A percentile compares a stretch with the other conserved stretches of the same genome.
phyloP scores from a whole-genome alignment of 2,113 vertebrate species.

The human region DNA sequence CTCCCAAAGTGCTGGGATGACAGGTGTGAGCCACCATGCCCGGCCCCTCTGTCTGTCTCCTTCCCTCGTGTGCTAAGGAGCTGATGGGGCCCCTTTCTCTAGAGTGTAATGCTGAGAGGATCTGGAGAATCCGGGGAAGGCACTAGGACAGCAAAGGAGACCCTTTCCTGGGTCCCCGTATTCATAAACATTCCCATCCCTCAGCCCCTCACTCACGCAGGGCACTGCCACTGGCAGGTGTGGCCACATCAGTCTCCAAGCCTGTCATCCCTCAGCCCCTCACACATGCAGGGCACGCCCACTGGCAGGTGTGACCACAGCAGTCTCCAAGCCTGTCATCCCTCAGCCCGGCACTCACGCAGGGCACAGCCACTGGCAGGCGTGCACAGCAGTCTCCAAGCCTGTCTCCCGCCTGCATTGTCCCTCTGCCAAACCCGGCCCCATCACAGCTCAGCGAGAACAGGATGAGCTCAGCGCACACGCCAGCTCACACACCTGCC shows the following conservation, averaged over 20 bases:
- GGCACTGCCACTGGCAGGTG: background rate
- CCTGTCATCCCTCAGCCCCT: background rate
- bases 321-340: too few species aligned
- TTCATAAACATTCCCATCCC: background rate
- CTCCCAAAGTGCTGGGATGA: too few species aligned
- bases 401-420: background rate
- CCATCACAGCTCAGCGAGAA: background rate
- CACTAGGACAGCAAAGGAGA: accelerated
- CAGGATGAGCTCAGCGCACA: background rate
- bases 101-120: background rate
- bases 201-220: background rate
- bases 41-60: accelerated
- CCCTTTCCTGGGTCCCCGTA: background rate
- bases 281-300: background rate
- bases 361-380: background rate
- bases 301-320: background rate
- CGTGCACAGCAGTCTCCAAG: background rate
- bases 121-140: background rate
- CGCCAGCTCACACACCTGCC: background rate
- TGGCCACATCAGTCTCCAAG: background rate
- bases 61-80: background rate
- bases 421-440: background rate
- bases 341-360: background rate
- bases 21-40: too few species aligned
- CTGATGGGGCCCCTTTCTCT: background rate